Percentiles rank a stretch among this genome's conserved stretches.
These are phyloP conservation scores for Batillaria attramentaria DNA, from an alignment of 1,140 invertebrate species.

Conservation along the genomic window DNA sequence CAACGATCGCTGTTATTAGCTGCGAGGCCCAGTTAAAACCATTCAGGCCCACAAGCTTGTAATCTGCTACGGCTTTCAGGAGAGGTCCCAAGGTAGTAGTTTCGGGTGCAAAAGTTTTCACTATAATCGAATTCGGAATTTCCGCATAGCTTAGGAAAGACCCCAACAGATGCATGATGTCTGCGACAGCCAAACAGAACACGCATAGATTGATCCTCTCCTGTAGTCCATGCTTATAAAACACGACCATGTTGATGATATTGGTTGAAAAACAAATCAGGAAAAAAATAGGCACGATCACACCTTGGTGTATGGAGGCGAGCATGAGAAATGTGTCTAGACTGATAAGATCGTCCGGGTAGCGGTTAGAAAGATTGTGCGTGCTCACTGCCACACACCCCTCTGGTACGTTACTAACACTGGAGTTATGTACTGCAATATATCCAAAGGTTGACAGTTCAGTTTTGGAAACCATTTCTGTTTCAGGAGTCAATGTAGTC, in stretches of 20 bases:
- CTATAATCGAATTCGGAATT: not conserved
- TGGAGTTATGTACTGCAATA: not conserved
- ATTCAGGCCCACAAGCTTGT: not conserved
- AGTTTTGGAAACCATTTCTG: no score
- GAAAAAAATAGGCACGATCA: not conserved
- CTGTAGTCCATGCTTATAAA: slow-evolving; percentile 2
- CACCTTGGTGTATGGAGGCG: not conserved
- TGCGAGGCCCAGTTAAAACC: not conserved
- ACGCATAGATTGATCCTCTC: slow-evolving; percentile 24
- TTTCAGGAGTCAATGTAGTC: no score
- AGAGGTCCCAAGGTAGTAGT: no score
- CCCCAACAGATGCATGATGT: slow-evolving; percentile 13
- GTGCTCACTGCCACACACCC: not conserved
- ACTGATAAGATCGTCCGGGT: not conserved
- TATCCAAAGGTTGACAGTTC: no score
- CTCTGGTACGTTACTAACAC: not conserved
- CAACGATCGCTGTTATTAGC: not conserved
- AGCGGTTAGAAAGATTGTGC: not conserved
- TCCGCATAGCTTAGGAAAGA: not conserved
- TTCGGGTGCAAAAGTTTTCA: not conserved
- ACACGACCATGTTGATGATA: slow-evolving; percentile 11
- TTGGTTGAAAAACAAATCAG: not conserved
- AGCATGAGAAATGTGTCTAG: not conserved
- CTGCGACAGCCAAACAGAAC: not conserved
- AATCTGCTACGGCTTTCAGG: no score